A percentile compares a stretch with the other conserved stretches of the same genome.
phyloP scores from a whole-genome alignment of 2,797 vertebrate species.

The Champsocephalus esox region DNA sequence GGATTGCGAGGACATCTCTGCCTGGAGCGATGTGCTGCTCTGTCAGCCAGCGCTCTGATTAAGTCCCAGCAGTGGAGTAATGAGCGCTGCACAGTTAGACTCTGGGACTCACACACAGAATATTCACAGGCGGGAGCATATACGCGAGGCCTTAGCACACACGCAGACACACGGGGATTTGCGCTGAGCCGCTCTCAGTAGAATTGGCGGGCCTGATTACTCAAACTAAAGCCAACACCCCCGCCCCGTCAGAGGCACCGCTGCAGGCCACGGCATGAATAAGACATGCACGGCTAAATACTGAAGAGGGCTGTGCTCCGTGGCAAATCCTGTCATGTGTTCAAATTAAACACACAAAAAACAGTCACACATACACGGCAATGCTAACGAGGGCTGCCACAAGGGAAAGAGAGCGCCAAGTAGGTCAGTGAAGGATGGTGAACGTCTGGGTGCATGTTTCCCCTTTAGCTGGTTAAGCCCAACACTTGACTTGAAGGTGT shows the following conservation, averaged over 20 bases:
- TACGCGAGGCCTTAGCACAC: conserved; percentile 21
- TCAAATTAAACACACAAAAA: conserved; percentile 62
- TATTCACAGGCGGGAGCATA: conserved; percentile 40
- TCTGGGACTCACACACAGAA: conserved; percentile 29
- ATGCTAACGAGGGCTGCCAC: conserved; percentile 45
- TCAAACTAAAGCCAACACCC: conserved; percentile 58
- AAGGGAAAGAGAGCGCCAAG: conserved; percentile 58
- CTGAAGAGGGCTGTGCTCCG: conserved; percentile 39
- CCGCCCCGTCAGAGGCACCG: conserved; percentile 54
- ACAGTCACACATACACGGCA: conserved; percentile 18
- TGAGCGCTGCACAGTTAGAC: conserved; percentile 42
- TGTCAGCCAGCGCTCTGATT: conserved; percentile 64
- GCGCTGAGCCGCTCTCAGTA: conserved; percentile 62
- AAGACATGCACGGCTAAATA: conserved; percentile 62
- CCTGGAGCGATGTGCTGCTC: conserved; percentile 42
- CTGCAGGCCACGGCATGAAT: conserved; percentile 73
- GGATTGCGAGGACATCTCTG: conserved; percentile 59
- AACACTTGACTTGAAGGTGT: conserved; percentile 39
- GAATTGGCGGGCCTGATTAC: conserved; percentile 61
- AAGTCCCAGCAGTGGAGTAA: conserved; percentile 55
- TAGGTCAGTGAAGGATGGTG: conserved; percentile 63
- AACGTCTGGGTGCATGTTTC: conserved; percentile 24
- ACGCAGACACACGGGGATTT: conserved; percentile 44
- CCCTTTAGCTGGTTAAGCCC: conserved; percentile 7
- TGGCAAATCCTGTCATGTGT: conserved; percentile 63